Evolutionary conservation across 2,888 invertebrate species (phyloP).

Genomic region (Tillus elongatus): DNA sequence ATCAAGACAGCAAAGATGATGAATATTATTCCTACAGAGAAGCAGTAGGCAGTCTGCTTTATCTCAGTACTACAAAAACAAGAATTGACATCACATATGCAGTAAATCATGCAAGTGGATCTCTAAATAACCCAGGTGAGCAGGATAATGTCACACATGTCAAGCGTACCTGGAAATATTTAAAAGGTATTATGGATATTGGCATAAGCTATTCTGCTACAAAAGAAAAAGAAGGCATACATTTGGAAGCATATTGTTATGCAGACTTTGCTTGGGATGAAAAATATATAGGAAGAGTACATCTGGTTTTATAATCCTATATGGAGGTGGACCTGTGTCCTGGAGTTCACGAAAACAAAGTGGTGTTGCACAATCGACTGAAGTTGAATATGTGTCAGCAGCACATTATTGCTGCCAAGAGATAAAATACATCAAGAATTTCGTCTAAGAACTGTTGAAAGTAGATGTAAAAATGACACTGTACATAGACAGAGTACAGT

Average conservation of each 20-base stretch:
- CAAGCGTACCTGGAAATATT: constrained; percentile 20
- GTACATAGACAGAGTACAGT: no score
- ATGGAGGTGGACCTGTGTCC: constrained; percentile 23
- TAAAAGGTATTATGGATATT: constrained; percentile 19
- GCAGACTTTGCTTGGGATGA: constrained; percentile 14
- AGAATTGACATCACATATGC: constrained; percentile 26
- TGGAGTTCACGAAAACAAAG: constrained; percentile 21
- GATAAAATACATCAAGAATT: no score
- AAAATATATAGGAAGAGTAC: neutral
- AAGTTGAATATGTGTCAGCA: constrained; percentile 23
- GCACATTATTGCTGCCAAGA: no score
- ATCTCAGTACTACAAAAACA: constrained; percentile 18
- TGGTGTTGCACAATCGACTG: constrained; percentile 22
- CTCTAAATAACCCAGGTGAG: neutral
- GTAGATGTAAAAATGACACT: no score
- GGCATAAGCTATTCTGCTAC: no score
- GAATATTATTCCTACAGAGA: constrained; percentile 13
- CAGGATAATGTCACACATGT: constrained; percentile 18
- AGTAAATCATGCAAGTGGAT: constrained; percentile 23
- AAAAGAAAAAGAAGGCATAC: no score
- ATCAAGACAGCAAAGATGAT: constrained; percentile 17
- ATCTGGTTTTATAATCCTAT: neutral
- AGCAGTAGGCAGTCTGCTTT: neutral
- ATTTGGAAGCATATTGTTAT: constrained; percentile 12
- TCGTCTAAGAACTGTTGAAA: no score